Evolutionary conservation across 2,888 invertebrate genomes (phyloP).

Genomic region (Atrina japonica): DNA sequence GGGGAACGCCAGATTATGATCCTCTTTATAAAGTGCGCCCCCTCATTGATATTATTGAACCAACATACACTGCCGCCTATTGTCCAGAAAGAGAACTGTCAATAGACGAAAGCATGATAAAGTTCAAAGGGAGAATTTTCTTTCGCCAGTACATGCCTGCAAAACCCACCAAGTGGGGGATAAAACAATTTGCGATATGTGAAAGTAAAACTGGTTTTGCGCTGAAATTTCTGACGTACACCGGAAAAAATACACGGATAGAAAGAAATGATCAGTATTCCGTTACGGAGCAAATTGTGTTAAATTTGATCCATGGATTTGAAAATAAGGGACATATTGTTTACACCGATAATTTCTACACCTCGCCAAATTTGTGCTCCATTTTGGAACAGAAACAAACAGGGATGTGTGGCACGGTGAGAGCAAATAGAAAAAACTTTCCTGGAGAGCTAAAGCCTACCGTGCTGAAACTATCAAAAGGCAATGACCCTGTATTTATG

Average conservation of each 20-base stretch:
- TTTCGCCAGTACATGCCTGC: constrained; percentile 44
- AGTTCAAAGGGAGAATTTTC: constrained; percentile 46
- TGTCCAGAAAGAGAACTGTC: constrained; percentile 21
- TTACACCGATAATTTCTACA: constrained; percentile 43
- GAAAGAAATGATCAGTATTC: too few species aligned
- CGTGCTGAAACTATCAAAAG: constrained; percentile 32
- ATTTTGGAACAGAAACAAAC: constrained; percentile 27
- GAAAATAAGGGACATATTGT: constrained; percentile 39
- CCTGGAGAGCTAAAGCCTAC: constrained; percentile 31
- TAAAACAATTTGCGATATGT: constrained; percentile 39
- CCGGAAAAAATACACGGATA: too few species aligned
- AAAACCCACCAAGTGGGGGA: constrained; percentile 1
- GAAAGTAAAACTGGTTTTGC: constrained; percentile 47
- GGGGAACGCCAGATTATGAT: constrained; percentile 21
- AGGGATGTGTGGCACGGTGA: constrained; percentile 45
- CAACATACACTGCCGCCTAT: constrained; percentile 28
- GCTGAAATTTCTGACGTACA: constrained; percentile 10
- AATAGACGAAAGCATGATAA: constrained; percentile 40
- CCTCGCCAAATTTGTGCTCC: constrained; percentile 28
- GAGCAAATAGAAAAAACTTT: constrained; percentile 39
- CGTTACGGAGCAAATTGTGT: not conserved
- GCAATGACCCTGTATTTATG: constrained; percentile 52
- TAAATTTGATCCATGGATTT: constrained; percentile 35
- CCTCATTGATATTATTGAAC: constrained; percentile 30
- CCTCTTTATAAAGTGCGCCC: constrained; percentile 26